These are phyloP conservation scores for Pipistrellus pipistrellus DNA, from an alignment of 2,797 vertebrate species.

Conservation along the genomic window DNA sequence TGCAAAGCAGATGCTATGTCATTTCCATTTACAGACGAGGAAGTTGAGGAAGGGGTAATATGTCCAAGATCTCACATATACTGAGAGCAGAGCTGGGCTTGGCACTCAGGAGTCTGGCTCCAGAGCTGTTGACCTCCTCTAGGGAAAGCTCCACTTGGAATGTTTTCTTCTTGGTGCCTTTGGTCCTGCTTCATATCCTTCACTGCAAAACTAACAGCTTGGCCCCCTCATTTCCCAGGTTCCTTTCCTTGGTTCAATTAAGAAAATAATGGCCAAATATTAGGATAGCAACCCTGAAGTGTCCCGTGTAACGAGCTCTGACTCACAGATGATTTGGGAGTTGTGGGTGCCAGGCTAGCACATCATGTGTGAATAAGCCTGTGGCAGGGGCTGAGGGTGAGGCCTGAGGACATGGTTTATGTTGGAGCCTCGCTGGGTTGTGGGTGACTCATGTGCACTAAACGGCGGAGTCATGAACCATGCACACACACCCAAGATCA, in stretches of 20 bases:
- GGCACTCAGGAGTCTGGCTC: neutral
- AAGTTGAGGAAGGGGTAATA: neutral
- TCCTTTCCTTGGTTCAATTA: constrained; percentile 62
- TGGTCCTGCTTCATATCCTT: neutral
- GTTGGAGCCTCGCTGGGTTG: constrained; percentile 60
- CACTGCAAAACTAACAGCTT: neutral
- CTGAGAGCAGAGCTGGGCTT: neutral
- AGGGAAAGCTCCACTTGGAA: neutral
- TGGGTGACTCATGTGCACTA: constrained; percentile 61
- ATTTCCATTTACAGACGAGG: neutral
- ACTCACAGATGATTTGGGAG: constrained; percentile 53
- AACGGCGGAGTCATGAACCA: constrained; percentile 62
- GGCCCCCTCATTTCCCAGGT: neutral
- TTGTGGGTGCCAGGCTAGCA: constrained; percentile 61
- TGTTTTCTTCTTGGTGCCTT: neutral
- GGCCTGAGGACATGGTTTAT: constrained; percentile 72
- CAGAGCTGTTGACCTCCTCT: neutral
- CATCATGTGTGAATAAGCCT: constrained; percentile 77
- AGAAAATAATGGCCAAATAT: constrained; percentile 49
- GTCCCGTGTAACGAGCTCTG: constrained; percentile 20
- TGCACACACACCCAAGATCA: constrained; percentile 71
- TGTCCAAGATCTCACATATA: neutral
- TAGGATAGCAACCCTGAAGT: constrained; percentile 51
- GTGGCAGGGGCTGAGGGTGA: constrained; percentile 71
- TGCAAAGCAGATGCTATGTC: neutral